Evolutionary conservation across 2,888 invertebrate species (phyloP), one percentile per base, ranked within the genome.

Genomic region (Bursaphelenchus okinawaensis): DNA sequence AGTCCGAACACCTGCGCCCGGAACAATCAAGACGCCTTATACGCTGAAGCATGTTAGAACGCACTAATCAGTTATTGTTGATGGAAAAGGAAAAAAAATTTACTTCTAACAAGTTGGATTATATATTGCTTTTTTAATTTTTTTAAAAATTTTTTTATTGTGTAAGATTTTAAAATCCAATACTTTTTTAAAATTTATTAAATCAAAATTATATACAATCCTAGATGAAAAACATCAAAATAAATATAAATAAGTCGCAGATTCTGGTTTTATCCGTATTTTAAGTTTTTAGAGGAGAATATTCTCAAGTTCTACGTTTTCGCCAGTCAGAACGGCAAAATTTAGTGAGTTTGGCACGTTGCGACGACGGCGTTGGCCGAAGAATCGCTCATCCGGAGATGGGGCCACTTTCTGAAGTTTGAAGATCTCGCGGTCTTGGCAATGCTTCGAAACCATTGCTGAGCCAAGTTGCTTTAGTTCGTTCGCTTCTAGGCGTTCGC

Each of bases 321-420:
- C 73, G 50, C 76, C 76, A 62, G 67, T 72, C 70, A 75, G 68
- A 7, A 74, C 73, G 4, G 76, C 70, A 55, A 77, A 77, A 55
- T 77, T 66, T 60, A 76, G 56, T 19, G 68, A 57, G 51, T 31
- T 59, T 29, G 60, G 52, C n/a, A 50, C 60, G 19, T 59, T 50
- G 55, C 60, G 60, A 68, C 73, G 40, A 29, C 66, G 63, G 26
- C 60, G 23, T 52, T 74, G 31, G 24, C 54, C 60, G 55, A 68
- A 71, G 29, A 51, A 68, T 22, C 62, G 57, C 52, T 66, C 24
- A 26, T 65, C 61, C 28, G 27, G 56, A 26, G 58, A 64, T 8
- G 29, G 28, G 31, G 64, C 50, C 16, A 66, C 62, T 29, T 72
- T 70, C 26, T 71, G 68, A 52, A 78, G 66, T 54, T 68, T 68